A percentile compares a stretch with the other conserved stretches of the same genome.
phyloP scores from a whole-genome alignment of 2,113 vertebrate species.

The Eubucco bourcierii region DNA sequence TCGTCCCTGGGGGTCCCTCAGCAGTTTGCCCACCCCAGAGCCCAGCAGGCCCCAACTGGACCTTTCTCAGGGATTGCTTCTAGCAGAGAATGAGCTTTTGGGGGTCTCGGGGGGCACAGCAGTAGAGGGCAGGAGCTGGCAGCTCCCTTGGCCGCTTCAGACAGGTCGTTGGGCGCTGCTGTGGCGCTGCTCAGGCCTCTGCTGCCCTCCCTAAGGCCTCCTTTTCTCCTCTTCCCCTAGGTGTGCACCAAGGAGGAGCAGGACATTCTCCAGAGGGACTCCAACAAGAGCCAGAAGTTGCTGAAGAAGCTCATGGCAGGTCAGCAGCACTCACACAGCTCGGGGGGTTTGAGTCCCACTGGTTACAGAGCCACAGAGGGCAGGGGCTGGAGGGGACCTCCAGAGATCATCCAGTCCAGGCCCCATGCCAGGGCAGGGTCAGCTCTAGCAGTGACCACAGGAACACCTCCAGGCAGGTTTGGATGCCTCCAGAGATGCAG shows the following conservation, averaged over 20 bases:
- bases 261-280: slow-evolving; percentile 92
- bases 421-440: no score
- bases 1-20: not conserved
- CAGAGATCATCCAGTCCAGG: no score
- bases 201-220: not conserved
- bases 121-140: not conserved
- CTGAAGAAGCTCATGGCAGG: slow-evolving; percentile 95
- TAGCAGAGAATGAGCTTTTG: not conserved
- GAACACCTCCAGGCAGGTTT: no score
- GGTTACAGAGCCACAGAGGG: no score
- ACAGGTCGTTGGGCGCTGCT: not conserved
- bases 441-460: no score
- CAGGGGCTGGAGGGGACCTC: no score
- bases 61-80: not conserved
- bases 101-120: accelerated
- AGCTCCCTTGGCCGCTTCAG: not conserved
- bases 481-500: no score
- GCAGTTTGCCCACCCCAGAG: not conserved
- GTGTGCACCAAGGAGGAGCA: slow-evolving; percentile 95
- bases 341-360: no score
- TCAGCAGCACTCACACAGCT: slow-evolving; percentile 36
- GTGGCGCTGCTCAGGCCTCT: not conserved
- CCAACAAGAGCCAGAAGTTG: slow-evolving; percentile 97
- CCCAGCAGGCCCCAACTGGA: not conserved
- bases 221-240: slow-evolving; percentile 62